Conservation (phyloP, 2,113 vertebrate genomes). For the Hyperopisus bebe region DNA sequence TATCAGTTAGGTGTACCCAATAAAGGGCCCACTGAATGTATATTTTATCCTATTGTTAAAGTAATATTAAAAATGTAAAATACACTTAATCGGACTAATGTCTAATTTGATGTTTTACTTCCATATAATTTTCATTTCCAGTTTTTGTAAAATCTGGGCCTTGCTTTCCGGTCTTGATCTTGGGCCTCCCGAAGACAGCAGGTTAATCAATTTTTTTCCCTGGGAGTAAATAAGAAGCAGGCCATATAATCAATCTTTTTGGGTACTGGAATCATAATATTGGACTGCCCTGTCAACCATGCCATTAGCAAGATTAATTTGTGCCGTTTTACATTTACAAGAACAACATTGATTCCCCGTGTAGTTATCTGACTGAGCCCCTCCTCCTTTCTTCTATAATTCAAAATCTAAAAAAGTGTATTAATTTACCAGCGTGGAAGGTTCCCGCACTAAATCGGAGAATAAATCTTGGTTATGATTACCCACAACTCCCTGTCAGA, state of each 20-base stretch:
- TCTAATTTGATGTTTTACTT: background rate
- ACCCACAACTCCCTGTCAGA: constrained; percentile 62
- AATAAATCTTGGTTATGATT: constrained; percentile 70
- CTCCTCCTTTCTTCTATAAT: constrained; percentile 64
- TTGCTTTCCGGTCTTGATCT: background rate
- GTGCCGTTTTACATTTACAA: constrained; percentile 68
- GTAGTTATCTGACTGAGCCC: constrained; percentile 57
- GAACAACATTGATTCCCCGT: constrained; percentile 60
- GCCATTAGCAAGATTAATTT: constrained; percentile 75
- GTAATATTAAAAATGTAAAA: background rate
- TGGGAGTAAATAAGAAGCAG: constrained; percentile 63
- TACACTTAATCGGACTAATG: background rate
- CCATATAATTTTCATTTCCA: background rate
- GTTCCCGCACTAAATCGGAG: constrained; percentile 48
- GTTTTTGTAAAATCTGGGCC: background rate
- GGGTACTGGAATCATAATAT: constrained; percentile 68
- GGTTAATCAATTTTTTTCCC: constrained; percentile 33
- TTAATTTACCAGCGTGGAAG: constrained; percentile 59
- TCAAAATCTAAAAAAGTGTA: constrained; percentile 64
- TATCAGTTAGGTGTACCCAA: background rate
- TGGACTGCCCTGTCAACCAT: constrained; percentile 65
- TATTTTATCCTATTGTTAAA: background rate
- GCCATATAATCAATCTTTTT: constrained; percentile 70
- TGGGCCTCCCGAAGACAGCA: background rate
- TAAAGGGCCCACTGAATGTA: background rate